Evolutionary conservation across 2,113 vertebrate species (phyloP), one percentile per base, ranked within the genome.

Genomic region (Xiphophorus maculatus): DNA sequence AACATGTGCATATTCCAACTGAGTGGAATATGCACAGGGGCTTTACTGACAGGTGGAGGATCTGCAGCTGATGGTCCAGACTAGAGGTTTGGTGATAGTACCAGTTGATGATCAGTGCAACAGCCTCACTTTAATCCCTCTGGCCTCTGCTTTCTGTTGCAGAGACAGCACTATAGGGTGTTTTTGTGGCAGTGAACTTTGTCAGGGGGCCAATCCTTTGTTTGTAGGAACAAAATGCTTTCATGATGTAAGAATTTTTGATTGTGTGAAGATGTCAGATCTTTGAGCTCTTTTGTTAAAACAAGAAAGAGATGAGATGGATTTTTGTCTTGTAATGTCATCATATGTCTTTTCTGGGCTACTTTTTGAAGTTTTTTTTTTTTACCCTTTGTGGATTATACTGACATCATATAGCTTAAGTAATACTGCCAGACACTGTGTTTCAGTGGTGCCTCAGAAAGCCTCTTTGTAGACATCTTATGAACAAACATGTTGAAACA

Each of bases 71-170:
- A 81, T 76, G 87, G 77, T 89, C 83, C 80, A 85, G 87, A 79
- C 82, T 37, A 22, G 65, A 66, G 79, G 77, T 82, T 77, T 84
- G 86, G 86, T 76, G 13, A 40, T 58, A 35, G 76, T 32, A 77
- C 85, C 89, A 87, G 74, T 33, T 67, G 74, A 66, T 72, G 82
- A 87, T 87, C 65, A 73, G 80, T 62, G 54, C 42, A 83, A 74
- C 72, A 72, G 69, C 69, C 73, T 70, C 40, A 27, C 58, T 82
- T 66, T 87, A 74, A 89, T 83, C 81, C 75, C 72, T 66, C 71
- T 25, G 60, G 83, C 32, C 66, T 87, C 87, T 89, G 85, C 79
- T 88, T 88, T 87, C 69, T 89, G 87, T 89, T 76, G 70, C 74
- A 58, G 63, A 66, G 42, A 27, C 74, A 42, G 81, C 62, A 17